phyloP scores from a whole-genome alignment of 1,140 invertebrate genomes.

The Ceratosolen fusciceps region DNA sequence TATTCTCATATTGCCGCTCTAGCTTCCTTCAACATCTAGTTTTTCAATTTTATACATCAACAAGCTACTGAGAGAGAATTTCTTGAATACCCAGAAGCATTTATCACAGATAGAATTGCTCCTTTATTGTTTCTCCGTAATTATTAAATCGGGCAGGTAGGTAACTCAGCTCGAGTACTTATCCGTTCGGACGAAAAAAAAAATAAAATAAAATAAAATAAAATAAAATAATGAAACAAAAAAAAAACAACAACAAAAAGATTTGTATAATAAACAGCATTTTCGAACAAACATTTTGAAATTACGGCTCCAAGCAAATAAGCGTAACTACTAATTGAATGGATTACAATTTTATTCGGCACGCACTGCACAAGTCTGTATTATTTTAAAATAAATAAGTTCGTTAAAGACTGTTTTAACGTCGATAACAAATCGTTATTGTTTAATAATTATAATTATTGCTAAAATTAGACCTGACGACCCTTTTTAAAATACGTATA shows the following conservation, averaged over 20 bases:
- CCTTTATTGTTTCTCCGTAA: background rate
- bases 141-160: background rate
- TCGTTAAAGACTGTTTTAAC: too few species aligned
- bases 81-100: background rate
- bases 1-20: background rate
- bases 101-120: background rate
- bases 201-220: too few species aligned
- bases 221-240: too few species aligned
- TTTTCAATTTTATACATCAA: constrained; percentile 1
- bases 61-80: background rate
- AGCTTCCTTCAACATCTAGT: background rate
- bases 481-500: too few species aligned
- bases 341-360: background rate
- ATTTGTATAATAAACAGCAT: background rate
- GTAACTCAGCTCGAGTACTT: background rate
- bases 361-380: background rate
- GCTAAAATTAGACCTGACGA: too few species aligned
- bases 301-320: too few species aligned
- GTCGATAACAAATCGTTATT: too few species aligned
- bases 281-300: too few species aligned
- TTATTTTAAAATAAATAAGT: background rate
- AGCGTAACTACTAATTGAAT: background rate
- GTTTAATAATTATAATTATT: too few species aligned
- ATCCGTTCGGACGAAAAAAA: too few species aligned
- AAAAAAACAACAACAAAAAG: too few species aligned